These are phyloP conservation scores for Barypeithes pellucidus DNA, from an alignment of 2,888 invertebrate species.

Conservation along the genomic window DNA sequence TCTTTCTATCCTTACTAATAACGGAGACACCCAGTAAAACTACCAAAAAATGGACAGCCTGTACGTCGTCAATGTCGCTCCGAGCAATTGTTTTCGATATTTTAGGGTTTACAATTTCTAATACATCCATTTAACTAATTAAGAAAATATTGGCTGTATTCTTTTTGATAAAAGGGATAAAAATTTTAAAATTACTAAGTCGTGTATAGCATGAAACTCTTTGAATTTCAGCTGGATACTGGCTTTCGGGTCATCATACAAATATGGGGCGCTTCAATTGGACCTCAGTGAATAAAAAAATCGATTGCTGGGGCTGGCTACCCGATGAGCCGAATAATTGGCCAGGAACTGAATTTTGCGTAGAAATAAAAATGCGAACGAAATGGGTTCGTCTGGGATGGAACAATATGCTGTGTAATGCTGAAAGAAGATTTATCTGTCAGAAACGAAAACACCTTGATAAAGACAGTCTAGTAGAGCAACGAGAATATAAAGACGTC, in stretches of 20 bases:
- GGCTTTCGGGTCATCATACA: conserved; percentile 1
- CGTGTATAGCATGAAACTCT: neutral
- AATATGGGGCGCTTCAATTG: neutral
- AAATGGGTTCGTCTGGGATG: neutral
- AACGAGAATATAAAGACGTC: neutral
- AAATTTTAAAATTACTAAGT: too few relatives aligned
- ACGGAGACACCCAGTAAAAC: too few relatives aligned
- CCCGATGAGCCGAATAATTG: neutral
- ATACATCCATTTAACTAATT: too few relatives aligned
- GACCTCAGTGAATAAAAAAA: conserved; percentile 1
- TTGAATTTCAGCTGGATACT: conserved; percentile 12
- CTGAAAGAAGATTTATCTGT: neutral
- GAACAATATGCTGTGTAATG: neutral
- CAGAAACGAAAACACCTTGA: neutral
- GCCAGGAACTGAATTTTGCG: neutral
- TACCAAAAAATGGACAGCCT: too few relatives aligned
- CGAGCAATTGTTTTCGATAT: too few relatives aligned
- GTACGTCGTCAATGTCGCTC: too few relatives aligned
- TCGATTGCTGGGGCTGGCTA: conserved; percentile 15
- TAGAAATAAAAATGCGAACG: neutral
- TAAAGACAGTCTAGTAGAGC: neutral
- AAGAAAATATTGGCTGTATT: too few relatives aligned
- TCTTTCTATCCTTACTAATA: too few relatives aligned
- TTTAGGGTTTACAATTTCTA: too few relatives aligned
- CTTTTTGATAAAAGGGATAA: too few relatives aligned